phyloP scores from a whole-genome alignment of 2,888 invertebrate genomes.

The Drosophila kanekoi region DNA sequence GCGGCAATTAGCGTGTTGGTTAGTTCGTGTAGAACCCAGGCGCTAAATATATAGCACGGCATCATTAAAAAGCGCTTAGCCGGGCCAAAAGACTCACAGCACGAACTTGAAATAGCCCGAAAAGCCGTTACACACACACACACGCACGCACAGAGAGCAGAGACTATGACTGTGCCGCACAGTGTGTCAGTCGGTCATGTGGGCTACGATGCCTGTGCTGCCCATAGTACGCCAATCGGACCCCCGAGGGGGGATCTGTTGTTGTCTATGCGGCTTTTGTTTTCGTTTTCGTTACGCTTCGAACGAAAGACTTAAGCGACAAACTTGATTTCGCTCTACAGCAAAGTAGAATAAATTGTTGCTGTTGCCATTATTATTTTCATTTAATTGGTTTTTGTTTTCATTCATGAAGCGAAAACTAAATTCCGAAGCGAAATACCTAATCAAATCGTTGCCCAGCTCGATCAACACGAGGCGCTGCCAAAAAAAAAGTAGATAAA shows the following conservation, averaged over 20 bases:
- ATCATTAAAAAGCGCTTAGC: constrained; percentile 77
- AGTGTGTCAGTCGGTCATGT: constrained; percentile 79
- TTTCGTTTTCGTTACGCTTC: constrained; percentile 80
- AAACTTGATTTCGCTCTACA: constrained; percentile 53
- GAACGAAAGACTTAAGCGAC: constrained; percentile 73
- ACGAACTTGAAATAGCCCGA: constrained; percentile 63
- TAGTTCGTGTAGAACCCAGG: constrained; percentile 60
- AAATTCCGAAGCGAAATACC: constrained; percentile 43
- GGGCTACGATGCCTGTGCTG: constrained; percentile 5
- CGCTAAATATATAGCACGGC: constrained; percentile 74
- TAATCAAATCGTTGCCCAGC: constrained; percentile 44
- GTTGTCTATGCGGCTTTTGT: constrained; percentile 54
- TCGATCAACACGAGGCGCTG: constrained; percentile 42
- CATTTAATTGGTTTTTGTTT: constrained; percentile 66
- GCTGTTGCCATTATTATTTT: constrained; percentile 47
- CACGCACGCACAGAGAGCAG: constrained; percentile 27
- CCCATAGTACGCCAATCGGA: constrained; percentile 1
- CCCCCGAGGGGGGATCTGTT: constrained; percentile 14
- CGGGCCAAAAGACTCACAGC: constrained; percentile 33
- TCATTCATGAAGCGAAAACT: constrained; percentile 55
- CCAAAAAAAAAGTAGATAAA: constrained; percentile 32
- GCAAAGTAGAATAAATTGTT: constrained; percentile 32
- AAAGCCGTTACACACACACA: constrained; percentile 62
- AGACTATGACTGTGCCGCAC: constrained; percentile 35
- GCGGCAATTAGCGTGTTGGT: constrained; percentile 64